Evolutionary conservation across 2,797 vertebrate species (phyloP).

Genomic region (Cryptoprocta ferox): DNA sequence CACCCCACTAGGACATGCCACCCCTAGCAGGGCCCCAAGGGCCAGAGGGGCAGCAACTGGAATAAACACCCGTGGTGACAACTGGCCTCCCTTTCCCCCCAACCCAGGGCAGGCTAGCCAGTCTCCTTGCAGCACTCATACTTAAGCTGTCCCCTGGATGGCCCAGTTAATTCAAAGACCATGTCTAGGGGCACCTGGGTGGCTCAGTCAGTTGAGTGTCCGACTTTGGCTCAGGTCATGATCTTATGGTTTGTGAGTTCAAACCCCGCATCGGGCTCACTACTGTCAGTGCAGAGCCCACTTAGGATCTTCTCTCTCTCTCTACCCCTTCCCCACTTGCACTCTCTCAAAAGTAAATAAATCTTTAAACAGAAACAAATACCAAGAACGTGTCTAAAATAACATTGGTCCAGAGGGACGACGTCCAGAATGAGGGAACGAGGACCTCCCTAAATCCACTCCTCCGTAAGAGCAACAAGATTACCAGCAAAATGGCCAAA

Average conservation of each 20-base stretch:
- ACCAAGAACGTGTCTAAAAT: not conserved
- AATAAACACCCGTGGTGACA: not conserved
- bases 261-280: too few relatives aligned
- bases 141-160: not conserved
- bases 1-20: not conserved
- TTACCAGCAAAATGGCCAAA: not conserved
- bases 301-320: too few relatives aligned
- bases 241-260: too few relatives aligned
- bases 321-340: too few relatives aligned
- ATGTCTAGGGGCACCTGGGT: not conserved
- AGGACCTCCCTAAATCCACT: not conserved
- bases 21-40: not conserved
- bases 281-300: too few relatives aligned
- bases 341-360: too few relatives aligned
- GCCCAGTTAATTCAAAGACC: not conserved
- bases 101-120: fast-evolving
- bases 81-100: not conserved
- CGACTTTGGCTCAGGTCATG: too few relatives aligned
- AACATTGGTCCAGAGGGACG: not conserved
- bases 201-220: too few relatives aligned
- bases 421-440: not conserved
- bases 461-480: not conserved
- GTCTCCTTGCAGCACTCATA: not conserved
- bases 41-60: not conserved
- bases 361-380: too few relatives aligned